Conservation (phyloP, 2,113 vertebrate genomes). For the Aleadryas rufinucha region DNA sequence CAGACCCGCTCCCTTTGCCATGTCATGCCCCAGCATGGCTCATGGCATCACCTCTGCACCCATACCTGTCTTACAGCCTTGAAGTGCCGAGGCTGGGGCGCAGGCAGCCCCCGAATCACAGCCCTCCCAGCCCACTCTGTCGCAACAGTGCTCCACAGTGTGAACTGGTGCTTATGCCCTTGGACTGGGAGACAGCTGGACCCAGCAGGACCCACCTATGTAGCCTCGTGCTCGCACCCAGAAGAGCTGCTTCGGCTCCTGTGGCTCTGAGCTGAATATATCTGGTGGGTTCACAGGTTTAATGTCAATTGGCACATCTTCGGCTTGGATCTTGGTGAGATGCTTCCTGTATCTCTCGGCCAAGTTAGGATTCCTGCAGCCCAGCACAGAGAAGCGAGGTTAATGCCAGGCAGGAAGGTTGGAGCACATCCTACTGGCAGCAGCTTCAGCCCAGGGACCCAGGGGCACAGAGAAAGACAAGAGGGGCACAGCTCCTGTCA, state of each 20-base stretch:
- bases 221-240: conserved; percentile 90
- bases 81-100: fast-evolving
- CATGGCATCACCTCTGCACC: fast-evolving
- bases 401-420: background rate
- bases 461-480: background rate
- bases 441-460: background rate
- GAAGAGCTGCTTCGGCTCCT: conserved; percentile 84
- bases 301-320: conserved; percentile 90
- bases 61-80: background rate
- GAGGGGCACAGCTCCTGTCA: background rate
- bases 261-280: conserved; percentile 8
- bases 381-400: background rate
- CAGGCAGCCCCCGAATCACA: background rate
- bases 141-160: background rate
- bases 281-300: conserved; percentile 81
- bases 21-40: fast-evolving
- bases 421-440: background rate
- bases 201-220: conserved; percentile 79
- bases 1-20: fast-evolving
- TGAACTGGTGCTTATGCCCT: too few relatives aligned
- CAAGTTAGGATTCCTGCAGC: conserved; percentile 81
- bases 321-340: conserved; percentile 83
- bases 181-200: fast-evolving
- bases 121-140: background rate
- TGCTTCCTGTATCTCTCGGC: conserved; percentile 74